Evolutionary conservation across 2,797 vertebrate species (phyloP), one percentile per base, ranked within the genome.

Genomic region (Anniella stebbinsi): DNA sequence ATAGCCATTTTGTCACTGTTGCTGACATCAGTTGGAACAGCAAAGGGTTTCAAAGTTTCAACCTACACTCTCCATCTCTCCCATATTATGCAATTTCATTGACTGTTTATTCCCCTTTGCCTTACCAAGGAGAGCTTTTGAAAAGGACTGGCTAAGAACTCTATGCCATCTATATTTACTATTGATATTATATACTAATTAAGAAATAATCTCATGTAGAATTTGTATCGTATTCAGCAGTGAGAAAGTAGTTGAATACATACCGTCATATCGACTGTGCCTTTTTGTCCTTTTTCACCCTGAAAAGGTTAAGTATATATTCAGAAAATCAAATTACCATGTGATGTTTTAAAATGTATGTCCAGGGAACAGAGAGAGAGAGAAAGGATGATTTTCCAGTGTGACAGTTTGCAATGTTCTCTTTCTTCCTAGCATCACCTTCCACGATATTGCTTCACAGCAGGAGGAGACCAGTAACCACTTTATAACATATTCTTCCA

Each of bases 211-310:
- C 15, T 21, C 25, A 18, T 36, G 11, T 45, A 54, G 21, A 30
- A 21, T 73, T 45, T 73, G 2, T 18, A 15, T 1, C 72, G 38
- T 67, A 77, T 28, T 67, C 33, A 23, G 38, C 5, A 73, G n/a
- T 10, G 38, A 88, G 1, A 60, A 91, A 60, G 84, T 41, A 93
- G 90, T 67, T 41, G 18, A 81, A 93, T 80, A 97, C 98, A 96
- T 97, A 98, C 98, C 86, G 88, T 96, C 96, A 96, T 97, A 88
- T 45, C 63, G 85, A 12, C 90, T 13, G 12, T 57, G 90, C 98
- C 98, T 83, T 91, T 94, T 85, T 93, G 89, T 91, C 98, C 98
- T 96, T 97, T 97, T 54, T 87, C 13, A 30, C 98, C 98, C 98
- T 99, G 91, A 86, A 92, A 48, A 93, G 93, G 94, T 87, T 72